Base-by-base conservation (phyloP, 2,113 vertebrate species). In the Leucoraja erinaceus region DNA sequence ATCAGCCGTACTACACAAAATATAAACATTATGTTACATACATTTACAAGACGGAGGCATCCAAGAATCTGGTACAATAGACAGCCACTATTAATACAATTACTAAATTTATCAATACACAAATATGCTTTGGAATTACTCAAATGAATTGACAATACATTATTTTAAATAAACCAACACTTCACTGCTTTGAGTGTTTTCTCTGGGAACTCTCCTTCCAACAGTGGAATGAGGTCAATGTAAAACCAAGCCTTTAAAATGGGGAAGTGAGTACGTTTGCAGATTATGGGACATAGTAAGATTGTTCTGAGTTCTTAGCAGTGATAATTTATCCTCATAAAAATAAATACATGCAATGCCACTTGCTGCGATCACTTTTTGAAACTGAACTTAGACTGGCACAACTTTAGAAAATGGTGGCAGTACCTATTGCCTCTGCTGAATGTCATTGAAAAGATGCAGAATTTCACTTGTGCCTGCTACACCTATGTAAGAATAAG, bases 11-110 rank as follows among this genome's bases (percentile, higher is more conserved):
- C 33, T 91, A 91, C 90, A 91, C 90, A 74, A 72, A 38, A 38
- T 91, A 70, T 91, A 70, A 91, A 91, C 33, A 91, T 74, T 91
- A 88, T 88, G 33, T 91, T 91, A 91, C 90, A 91, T 91, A 91
- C 90, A 91, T 91, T 91, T 91, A 74, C 90, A 91, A 91, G 10
- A 91, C n/a, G 54, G 68, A 25, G 68, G 90, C 90, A 91, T 38
- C 68, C 70, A 68, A 68, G 61, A 88, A 31, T 68, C 90, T 91
- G 90, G 90, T 33, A 72, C 90, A 72, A 54, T 25, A 72, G 66
- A 54, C 63, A 91, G 38, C 90, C 90, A 22, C 63, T 68, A 91
- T 91, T 90, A 72, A 74, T 38, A 91, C 22, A 33, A 28, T 88
- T 86, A 91, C 38, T 74, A 91, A 72, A 91, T 54, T 16, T 6